These are phyloP conservation scores for Nothoprocta perdicaria DNA, from an alignment of 2,113 vertebrate genomes.

Conservation along the genomic window DNA sequence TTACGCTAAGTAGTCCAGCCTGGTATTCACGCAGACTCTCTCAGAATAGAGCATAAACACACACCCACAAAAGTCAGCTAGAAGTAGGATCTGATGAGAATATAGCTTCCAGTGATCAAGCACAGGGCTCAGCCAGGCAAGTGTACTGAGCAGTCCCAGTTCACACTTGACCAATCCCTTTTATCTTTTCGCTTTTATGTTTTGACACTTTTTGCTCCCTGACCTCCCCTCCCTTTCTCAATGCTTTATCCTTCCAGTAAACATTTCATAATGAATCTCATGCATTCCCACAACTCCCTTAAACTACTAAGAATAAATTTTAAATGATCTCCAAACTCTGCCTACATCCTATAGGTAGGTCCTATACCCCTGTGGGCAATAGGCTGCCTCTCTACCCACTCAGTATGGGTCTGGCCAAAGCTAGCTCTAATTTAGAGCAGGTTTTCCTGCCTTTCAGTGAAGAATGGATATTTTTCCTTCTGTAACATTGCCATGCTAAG, in stretches of 20 bases:
- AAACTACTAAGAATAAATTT: not conserved
- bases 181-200: not conserved
- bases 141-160: not conserved
- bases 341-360: not conserved
- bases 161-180: not conserved
- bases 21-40: not conserved
- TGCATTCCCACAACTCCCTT: fast-evolving
- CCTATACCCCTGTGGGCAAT: not conserved
- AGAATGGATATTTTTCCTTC: too few species aligned
- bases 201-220: not conserved
- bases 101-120: not conserved
- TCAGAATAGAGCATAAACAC: not conserved
- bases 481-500: not conserved
- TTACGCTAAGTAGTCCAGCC: not conserved
- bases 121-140: not conserved
- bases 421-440: not conserved
- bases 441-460: not conserved
- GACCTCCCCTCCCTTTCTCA: not conserved
- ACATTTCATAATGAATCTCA: not conserved
- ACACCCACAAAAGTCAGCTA: not conserved
- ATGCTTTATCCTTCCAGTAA: not conserved
- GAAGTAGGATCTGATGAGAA: not conserved
- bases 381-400: not conserved
- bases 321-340: not conserved
- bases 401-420: not conserved